phyloP scores from a whole-genome alignment of 2,797 vertebrate genomes.

The Malurus splendens region DNA sequence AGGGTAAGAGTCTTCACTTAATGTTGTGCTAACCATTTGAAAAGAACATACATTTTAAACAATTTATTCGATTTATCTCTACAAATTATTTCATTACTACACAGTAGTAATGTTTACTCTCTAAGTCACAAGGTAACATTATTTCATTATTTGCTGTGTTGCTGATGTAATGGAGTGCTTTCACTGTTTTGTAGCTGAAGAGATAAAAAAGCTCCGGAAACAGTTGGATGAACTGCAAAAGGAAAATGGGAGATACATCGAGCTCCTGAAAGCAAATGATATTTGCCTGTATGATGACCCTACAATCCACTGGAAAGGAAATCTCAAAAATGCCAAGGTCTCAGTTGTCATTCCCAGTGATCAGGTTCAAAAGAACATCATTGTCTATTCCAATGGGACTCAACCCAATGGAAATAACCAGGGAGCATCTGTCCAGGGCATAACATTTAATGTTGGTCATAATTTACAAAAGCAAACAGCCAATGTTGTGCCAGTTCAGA shows the following conservation, averaged over 20 bases:
- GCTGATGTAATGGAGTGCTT: slow-evolving; percentile 10
- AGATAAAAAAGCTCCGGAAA: slow-evolving; percentile 88
- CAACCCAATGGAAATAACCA: slow-evolving; percentile 80
- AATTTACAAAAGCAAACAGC: slow-evolving; percentile 82
- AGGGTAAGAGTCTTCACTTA: not conserved
- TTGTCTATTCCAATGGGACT: slow-evolving; percentile 89
- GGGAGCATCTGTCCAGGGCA: slow-evolving; percentile 74
- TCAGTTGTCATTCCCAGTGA: slow-evolving; percentile 88
- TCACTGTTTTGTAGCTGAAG: slow-evolving; percentile 81
- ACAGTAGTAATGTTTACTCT: not conserved
- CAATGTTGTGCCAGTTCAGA: slow-evolving; percentile 84
- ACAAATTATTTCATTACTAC: not conserved
- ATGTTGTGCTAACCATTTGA: not conserved
- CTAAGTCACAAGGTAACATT: not conserved
- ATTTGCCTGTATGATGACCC: slow-evolving; percentile 94
- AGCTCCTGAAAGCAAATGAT: slow-evolving; percentile 93
- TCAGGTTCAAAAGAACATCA: slow-evolving; percentile 88
- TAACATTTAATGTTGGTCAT: slow-evolving; percentile 73
- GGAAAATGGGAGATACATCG: slow-evolving; percentile 92
- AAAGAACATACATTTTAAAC: not conserved
- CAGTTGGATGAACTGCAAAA: slow-evolving; percentile 90
- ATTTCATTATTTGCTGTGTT: not conserved
- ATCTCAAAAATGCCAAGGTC: slow-evolving; percentile 85
- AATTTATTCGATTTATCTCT: not conserved
- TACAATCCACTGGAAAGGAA: slow-evolving; percentile 96